Conservation (phyloP, 2,797 vertebrate species). For the Amphiprion clarkii region DNA sequence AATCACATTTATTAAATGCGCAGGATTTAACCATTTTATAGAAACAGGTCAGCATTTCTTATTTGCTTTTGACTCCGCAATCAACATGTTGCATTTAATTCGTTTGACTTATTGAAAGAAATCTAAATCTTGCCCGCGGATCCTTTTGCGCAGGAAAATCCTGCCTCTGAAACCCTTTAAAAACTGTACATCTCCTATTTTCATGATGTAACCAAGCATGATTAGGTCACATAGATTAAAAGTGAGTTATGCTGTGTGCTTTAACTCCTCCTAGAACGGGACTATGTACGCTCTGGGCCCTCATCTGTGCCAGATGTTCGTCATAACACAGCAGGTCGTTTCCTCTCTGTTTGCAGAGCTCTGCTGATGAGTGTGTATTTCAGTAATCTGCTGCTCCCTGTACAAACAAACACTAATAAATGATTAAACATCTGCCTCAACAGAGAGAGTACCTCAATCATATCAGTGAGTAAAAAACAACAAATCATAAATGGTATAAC, state of each 20-base stretch:
- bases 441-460: not conserved
- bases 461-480: constrained; percentile 14
- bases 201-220: constrained; percentile 48
- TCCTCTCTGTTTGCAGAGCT: constrained; percentile 62
- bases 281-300: constrained; percentile 53
- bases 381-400: constrained; percentile 36
- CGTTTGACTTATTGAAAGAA: too few species aligned
- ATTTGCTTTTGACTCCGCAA: too few species aligned
- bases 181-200: constrained; percentile 12
- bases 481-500: constrained; percentile 10
- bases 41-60: too few species aligned
- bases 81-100: not conserved
- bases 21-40: too few species aligned
- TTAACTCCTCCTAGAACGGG: constrained; percentile 11
- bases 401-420: constrained; percentile 53
- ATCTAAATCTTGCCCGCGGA: not conserved
- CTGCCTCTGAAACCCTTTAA: constrained; percentile 4
- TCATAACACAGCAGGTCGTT: constrained; percentile 65
- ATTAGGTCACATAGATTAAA: constrained; percentile 60
- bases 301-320: constrained; percentile 80
- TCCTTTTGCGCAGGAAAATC: not conserved
- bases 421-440: constrained; percentile 56
- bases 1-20: too few species aligned
- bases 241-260: constrained; percentile 41
- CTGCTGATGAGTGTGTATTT: constrained; percentile 26